phyloP scores from a whole-genome alignment of 2,888 invertebrate species.

The Torymus aiolomorphi region DNA sequence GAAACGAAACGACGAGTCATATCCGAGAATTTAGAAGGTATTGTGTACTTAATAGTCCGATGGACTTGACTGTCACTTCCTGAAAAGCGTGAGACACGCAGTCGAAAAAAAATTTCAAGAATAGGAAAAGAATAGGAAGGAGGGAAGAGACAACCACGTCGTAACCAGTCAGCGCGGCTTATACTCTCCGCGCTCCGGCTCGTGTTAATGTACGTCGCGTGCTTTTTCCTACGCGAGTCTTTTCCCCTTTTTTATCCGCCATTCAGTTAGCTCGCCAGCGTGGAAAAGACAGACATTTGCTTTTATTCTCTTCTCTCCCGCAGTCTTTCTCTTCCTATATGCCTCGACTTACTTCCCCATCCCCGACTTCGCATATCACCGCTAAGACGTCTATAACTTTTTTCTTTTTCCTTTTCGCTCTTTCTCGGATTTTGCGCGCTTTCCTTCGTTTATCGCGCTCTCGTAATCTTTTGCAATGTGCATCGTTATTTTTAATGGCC shows the following conservation, averaged over 20 bases:
- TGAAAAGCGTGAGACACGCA: too few relatives aligned
- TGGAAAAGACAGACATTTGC: constrained; percentile 34
- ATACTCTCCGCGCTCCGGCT: neutral
- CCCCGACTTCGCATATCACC: constrained; percentile 12
- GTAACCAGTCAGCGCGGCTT: constrained; percentile 4
- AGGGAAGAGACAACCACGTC: neutral
- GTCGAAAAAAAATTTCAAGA: neutral
- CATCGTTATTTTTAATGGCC: constrained; percentile 6
- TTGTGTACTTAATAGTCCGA: too few relatives aligned
- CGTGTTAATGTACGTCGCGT: constrained; percentile 15
- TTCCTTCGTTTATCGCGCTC: neutral
- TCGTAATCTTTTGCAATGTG: neutral
- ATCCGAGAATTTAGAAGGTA: too few relatives aligned
- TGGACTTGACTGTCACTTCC: too few relatives aligned
- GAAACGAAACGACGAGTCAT: too few relatives aligned
- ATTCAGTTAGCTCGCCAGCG: constrained; percentile 34
- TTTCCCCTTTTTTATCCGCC: constrained; percentile 17
- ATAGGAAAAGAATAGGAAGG: neutral
- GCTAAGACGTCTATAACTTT: constrained; percentile 1
- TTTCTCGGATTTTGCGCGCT: constrained; percentile 1
- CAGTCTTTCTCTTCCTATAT: constrained; percentile 2
- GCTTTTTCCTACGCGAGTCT: constrained; percentile 14
- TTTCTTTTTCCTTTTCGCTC: neutral
- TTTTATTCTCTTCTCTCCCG: constrained; percentile 29
- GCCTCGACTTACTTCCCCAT: neutral